phyloP scores from a whole-genome alignment of 2,888 invertebrate genomes.

The Spisula subtruncata region DNA sequence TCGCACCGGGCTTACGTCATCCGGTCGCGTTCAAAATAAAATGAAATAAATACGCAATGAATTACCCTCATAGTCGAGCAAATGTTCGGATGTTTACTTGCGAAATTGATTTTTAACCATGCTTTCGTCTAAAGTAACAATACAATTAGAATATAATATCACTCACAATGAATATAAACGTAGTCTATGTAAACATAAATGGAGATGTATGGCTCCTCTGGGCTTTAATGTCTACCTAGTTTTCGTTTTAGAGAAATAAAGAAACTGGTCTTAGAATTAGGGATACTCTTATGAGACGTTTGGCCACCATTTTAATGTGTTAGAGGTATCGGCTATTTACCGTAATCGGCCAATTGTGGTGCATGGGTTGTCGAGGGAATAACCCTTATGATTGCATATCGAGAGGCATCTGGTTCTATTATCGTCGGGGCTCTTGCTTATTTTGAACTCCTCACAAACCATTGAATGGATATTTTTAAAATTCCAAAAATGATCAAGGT shows the following conservation, averaged over 20 bases:
- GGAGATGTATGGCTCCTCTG: not conserved
- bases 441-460: too few species aligned
- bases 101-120: constrained; percentile 14
- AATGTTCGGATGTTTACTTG: not conserved
- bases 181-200: not conserved
- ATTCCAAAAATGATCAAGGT: too few species aligned
- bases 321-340: too few species aligned
- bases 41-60: not conserved
- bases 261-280: not conserved
- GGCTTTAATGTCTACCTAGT: not conserved
- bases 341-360: too few species aligned
- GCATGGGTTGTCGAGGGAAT: too few species aligned
- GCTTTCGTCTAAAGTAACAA: not conserved
- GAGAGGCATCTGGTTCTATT: too few species aligned
- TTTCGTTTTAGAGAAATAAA: not conserved
- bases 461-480: too few species aligned
- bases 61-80: not conserved
- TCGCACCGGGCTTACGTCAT: not conserved
- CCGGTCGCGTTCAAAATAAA: not conserved
- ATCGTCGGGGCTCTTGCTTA: too few species aligned
- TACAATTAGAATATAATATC: not conserved
- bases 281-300: not conserved
- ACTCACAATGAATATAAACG: not conserved
- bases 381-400: too few species aligned
- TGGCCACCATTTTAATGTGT: too few species aligned